Evolutionary conservation across 2,113 vertebrate species (phyloP).

Genomic region (Pseudopipra pipra): DNA sequence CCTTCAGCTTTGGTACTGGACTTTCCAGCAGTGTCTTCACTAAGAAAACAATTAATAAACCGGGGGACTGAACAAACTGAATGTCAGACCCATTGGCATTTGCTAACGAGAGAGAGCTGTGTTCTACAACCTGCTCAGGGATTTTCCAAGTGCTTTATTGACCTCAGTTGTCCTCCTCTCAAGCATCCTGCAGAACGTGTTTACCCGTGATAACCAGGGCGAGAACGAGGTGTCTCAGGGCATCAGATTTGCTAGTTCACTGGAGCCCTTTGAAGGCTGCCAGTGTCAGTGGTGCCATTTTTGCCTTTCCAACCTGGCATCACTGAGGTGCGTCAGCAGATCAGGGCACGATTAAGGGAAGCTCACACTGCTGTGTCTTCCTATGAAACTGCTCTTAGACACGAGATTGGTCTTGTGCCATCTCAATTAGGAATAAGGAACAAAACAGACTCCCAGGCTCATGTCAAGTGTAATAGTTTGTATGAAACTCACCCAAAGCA

Average conservation of each 20-base stretch:
- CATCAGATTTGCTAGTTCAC: background rate
- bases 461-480: background rate
- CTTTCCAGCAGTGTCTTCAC: background rate
- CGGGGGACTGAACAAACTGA: background rate
- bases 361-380: background rate
- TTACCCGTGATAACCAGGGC: background rate
- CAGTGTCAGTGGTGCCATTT: background rate
- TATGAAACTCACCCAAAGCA: background rate
- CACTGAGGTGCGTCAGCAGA: background rate
- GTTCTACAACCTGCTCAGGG: background rate
- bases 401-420: background rate
- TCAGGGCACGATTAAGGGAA: background rate
- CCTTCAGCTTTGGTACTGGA: background rate
- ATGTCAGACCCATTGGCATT: background rate
- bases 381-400: background rate
- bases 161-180: background rate
- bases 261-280: background rate
- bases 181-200: background rate
- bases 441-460: background rate
- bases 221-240: background rate
- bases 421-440: background rate
- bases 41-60: background rate
- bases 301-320: background rate
- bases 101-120: background rate
- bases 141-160: background rate